A percentile compares a stretch with the other conserved stretches of the same genome.
Conservation (phyloP, 2,797 vertebrate species). For the Antennarius maculatus region DNA sequence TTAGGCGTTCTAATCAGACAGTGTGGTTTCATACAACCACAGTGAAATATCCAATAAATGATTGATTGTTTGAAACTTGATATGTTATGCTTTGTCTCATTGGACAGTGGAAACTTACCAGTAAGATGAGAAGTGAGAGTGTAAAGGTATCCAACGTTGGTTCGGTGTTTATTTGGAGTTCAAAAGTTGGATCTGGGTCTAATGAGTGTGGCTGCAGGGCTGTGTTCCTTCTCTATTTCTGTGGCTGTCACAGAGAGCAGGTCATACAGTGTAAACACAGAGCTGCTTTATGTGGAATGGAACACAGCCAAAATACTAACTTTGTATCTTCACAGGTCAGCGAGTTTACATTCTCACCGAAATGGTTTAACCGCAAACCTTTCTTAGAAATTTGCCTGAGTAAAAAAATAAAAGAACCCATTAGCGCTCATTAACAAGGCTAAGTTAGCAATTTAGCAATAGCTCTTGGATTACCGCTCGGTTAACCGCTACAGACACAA, state of each 20-base stretch:
- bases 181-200: neutral
- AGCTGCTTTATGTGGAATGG: slow-evolving; percentile 34
- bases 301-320: slow-evolving; percentile 18
- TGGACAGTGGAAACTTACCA: slow-evolving; percentile 9
- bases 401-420: no score
- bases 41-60: neutral
- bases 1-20: neutral
- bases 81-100: neutral
- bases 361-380: neutral
- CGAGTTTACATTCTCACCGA: neutral
- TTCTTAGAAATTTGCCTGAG: neutral
- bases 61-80: neutral
- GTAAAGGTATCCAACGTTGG: slow-evolving; percentile 3
- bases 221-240: slow-evolving; percentile 5
- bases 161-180: slow-evolving; percentile 12
- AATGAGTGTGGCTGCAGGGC: neutral
- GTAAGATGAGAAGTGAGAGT: slow-evolving; percentile 36
- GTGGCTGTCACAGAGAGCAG: slow-evolving; percentile 1
- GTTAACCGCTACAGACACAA: slow-evolving; percentile 24
- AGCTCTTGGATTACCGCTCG: slow-evolving; percentile 32
- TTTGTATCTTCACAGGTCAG: neutral
- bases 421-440: neutral
- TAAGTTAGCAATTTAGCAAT: slow-evolving; percentile 12
- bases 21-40: neutral
- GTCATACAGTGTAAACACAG: slow-evolving; percentile 17